Evolutionary conservation across 1,140 invertebrate genomes (phyloP).

Genomic region (Drosophila nikananu): DNA sequence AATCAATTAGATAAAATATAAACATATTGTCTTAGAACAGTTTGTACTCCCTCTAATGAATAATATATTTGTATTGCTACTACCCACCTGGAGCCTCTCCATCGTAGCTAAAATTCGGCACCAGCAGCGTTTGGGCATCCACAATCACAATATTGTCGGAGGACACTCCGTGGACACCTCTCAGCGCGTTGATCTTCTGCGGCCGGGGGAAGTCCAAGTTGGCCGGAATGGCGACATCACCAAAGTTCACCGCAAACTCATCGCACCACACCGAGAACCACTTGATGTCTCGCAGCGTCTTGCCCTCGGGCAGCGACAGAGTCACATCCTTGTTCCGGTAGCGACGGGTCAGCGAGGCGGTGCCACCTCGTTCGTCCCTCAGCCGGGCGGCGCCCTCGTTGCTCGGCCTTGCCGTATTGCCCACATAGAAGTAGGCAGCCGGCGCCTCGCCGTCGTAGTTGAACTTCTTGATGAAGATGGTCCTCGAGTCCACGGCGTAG

Average conservation of each 20-base stretch:
- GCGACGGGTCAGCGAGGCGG: constrained; percentile 88
- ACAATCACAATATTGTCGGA: constrained; percentile 95
- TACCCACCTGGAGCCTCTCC: constrained; percentile 93
- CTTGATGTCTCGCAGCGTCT: constrained; percentile 92
- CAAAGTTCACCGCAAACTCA: constrained; percentile 95
- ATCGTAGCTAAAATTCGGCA: constrained; percentile 95
- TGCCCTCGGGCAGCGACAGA: constrained; percentile 93
- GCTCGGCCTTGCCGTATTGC: constrained; percentile 88
- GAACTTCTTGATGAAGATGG: constrained; percentile 94
- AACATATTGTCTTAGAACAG: background rate
- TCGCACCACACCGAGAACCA: constrained; percentile 97
- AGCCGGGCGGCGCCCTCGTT: constrained; percentile 90
- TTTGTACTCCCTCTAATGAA: too few species aligned
- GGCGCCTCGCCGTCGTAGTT: constrained; percentile 95
- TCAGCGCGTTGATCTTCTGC: constrained; percentile 91
- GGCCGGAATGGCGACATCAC: constrained; percentile 92
- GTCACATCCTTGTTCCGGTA: constrained; percentile 93
- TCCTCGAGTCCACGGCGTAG: constrained; percentile 94
- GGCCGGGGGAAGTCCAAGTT: constrained; percentile 93
- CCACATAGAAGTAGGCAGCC: constrained; percentile 95
- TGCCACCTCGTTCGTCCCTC: constrained; percentile 92
- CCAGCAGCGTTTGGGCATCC: constrained; percentile 95
- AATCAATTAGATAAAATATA: too few species aligned
- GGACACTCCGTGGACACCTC: constrained; percentile 92
- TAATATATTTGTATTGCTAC: background rate